Conservation (phyloP, 1,140 invertebrate species). For the Rhyacophila brunnea region DNA sequence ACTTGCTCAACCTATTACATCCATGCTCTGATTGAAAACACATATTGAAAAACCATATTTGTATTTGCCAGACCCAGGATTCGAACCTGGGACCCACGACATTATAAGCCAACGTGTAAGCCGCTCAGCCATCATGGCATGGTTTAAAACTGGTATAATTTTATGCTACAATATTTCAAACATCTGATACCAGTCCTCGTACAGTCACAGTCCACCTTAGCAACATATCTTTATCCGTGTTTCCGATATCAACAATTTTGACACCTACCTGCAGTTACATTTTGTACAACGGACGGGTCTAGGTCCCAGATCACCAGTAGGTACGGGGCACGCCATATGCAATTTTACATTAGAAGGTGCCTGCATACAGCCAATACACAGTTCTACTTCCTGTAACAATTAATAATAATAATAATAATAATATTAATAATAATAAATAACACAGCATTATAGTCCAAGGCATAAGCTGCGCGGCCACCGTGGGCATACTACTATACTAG, state of each 20-base stretch:
- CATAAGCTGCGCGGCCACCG: no score
- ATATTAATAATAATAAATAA: no score
- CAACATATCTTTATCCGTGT: background rate
- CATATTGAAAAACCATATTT: no score
- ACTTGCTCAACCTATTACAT: no score
- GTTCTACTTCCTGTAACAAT: constrained; percentile 66
- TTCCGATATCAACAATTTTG: background rate
- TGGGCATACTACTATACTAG: no score
- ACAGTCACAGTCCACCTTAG: background rate
- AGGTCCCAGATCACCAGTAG: constrained; percentile 35
- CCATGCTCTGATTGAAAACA: no score
- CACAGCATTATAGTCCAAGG: no score
- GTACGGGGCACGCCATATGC: constrained; percentile 54
- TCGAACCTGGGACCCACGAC: no score
- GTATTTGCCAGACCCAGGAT: no score
- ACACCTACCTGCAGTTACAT: constrained; percentile 53
- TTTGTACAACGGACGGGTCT: constrained; percentile 51
- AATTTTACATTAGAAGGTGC: constrained; percentile 78
- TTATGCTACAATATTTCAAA: background rate
- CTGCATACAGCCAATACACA: constrained; percentile 88
- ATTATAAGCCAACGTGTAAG: no score
- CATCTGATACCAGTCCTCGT: background rate
- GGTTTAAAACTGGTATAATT: background rate
- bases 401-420: no score
- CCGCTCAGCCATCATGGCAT: no score